phyloP scores from a whole-genome alignment of 1,140 invertebrate species.

The Drosophila lini region DNA sequence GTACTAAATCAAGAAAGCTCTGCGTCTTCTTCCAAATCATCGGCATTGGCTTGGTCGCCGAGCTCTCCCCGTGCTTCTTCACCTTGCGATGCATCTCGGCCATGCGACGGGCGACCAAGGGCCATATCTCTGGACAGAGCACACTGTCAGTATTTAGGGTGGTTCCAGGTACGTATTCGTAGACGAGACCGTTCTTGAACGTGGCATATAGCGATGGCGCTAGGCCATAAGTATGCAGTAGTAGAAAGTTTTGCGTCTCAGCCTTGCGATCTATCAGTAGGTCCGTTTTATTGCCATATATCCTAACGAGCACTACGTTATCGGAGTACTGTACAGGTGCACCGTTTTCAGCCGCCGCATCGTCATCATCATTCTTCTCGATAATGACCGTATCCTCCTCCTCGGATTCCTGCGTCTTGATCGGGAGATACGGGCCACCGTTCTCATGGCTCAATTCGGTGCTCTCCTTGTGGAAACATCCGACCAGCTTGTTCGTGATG shows the following conservation, averaged over 20 bases:
- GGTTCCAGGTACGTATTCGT: constrained; percentile 94
- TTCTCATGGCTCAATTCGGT: constrained; percentile 57
- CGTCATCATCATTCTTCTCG: constrained; percentile 27
- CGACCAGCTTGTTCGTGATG: constrained; percentile 96
- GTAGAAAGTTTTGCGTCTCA: constrained; percentile 90
- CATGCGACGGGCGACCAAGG: constrained; percentile 91
- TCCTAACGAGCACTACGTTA: constrained; percentile 93
- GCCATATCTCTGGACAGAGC: constrained; percentile 89
- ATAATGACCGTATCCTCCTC: constrained; percentile 42
- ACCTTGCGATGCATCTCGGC: constrained; percentile 91
- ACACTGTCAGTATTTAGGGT: constrained; percentile 90
- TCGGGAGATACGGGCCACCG: constrained; percentile 50
- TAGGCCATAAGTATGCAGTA: constrained; percentile 90
- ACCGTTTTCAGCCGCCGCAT: constrained; percentile 53
- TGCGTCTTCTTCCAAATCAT: constrained; percentile 90
- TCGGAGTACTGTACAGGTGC: constrained; percentile 84
- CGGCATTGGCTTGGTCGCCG: constrained; percentile 84
- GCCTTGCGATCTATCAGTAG: constrained; percentile 95
- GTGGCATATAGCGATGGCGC: constrained; percentile 95
- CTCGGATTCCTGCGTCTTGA: constrained; percentile 54
- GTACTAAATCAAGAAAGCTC: constrained; percentile 90
- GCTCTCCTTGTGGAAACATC: constrained; percentile 87
- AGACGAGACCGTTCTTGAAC: constrained; percentile 97
- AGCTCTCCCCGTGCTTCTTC: constrained; percentile 33
- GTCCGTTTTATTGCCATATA: constrained; percentile 98